A percentile compares a stretch with the other conserved stretches of the same genome.
Evolutionary conservation across 2,113 vertebrate species (phyloP).

Genomic region (Trematomus loennbergii): DNA sequence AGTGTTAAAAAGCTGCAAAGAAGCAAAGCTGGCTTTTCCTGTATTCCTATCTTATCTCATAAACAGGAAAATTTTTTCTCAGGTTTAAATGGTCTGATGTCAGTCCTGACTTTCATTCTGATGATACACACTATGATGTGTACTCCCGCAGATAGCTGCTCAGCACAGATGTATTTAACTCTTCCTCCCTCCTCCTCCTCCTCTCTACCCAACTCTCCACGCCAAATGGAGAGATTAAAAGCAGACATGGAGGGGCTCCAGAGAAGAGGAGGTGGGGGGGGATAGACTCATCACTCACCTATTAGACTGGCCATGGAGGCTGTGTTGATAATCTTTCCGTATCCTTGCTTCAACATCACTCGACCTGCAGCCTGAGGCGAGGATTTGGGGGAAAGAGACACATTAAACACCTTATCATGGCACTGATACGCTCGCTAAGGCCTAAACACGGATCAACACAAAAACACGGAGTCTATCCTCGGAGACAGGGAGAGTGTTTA

Average conservation of each 20-base stretch:
- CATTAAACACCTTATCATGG: constrained; percentile 83
- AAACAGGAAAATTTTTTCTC: constrained; percentile 28
- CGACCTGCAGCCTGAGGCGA: constrained; percentile 91
- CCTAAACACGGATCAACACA: constrained; percentile 81
- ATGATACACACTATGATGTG: constrained; percentile 45
- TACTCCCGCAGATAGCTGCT: constrained; percentile 26
- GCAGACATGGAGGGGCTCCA: constrained; percentile 67
- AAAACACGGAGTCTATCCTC: constrained; percentile 38
- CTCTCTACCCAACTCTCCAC: constrained; percentile 38
- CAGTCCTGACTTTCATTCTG: constrained; percentile 21
- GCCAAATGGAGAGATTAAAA: constrained; percentile 70
- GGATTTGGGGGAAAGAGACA: constrained; percentile 87
- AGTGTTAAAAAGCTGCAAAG: constrained; percentile 9
- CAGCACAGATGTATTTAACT: constrained; percentile 49
- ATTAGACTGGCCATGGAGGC: constrained; percentile 96
- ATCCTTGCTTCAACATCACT: constrained; percentile 95
- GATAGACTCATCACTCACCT: constrained; percentile 92
- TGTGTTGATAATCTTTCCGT: constrained; percentile 96
- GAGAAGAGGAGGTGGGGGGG: constrained; percentile 51
- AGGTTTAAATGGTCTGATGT: not conserved
- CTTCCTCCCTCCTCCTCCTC: constrained; percentile 6
- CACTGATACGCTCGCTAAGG: constrained; percentile 83
- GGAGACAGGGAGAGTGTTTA: not conserved
- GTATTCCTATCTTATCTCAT: not conserved
- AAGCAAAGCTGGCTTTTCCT: constrained; percentile 55